Evolutionary conservation across 2,113 vertebrate genomes (phyloP), one percentile per base, ranked within the genome.

Genomic region (Microtus richardsoni): DNA sequence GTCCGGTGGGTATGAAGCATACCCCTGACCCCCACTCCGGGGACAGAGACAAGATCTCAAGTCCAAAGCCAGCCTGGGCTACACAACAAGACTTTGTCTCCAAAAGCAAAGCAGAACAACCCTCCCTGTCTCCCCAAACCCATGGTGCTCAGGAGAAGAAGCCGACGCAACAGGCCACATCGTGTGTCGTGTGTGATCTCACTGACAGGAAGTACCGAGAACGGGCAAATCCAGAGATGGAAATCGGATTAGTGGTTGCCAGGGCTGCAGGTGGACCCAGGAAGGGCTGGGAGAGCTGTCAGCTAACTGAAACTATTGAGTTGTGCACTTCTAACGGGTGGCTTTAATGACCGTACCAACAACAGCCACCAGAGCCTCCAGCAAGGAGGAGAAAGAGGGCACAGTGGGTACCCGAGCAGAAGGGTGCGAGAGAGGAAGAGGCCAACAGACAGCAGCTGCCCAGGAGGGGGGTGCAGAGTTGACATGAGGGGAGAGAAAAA

Each of bases 131-230:
- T 33, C 85, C 66, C 85, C 7, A 88, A 30, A 17, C 52, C 70
- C n/a, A 74, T 0, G 5, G 4, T 88, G 66, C 54, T 58, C 12
- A 19, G 5, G n/a, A 28, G 24, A 11, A 47, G 90, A 28, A 75
- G 84, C 47, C 78, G 3, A 44, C 0, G 4, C 21, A 4, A 9
- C 26, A 60, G 71, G 78, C 44, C 71, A 26, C 49, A 16, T 3
- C 1, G 4, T 9, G 3, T 41, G 36, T 7, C 4, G 2, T 9
- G 3, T 41, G 36, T 30, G 58, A 39, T 11, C 52, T 80, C n/a
- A 2, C 16, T 13, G 16, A 13, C 2, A 4, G 0, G 39, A 74
- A 21, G 8, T 3, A 9, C 60, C 41, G n/a, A 11, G 60, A 77
- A 44, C 30, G 7, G 68, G 39, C 87, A 30, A 11, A 41, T 8